Conservation (phyloP, 2,797 vertebrate genomes). For the Artibeus jamaicensis region DNA sequence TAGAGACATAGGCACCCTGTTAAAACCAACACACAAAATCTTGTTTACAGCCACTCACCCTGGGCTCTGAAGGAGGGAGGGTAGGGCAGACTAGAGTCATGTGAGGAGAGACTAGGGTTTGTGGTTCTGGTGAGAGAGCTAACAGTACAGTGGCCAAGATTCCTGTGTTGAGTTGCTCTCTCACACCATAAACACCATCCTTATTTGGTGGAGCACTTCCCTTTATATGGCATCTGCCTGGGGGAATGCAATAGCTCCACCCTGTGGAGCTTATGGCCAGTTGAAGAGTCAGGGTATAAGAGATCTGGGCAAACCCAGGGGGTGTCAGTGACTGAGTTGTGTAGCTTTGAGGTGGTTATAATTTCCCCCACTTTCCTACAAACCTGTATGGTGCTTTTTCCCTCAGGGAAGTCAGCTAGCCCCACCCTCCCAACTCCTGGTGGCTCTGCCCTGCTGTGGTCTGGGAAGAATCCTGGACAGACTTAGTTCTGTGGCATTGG, state of each 20-base stretch:
- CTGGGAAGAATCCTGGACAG: background rate
- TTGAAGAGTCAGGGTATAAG: background rate
- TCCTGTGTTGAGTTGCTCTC: background rate
- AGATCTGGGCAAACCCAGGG: background rate
- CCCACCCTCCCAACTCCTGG: background rate
- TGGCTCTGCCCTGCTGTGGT: background rate
- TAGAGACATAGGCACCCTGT: background rate
- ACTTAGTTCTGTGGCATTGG: background rate
- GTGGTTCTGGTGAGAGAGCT: background rate
- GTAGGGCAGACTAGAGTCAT: background rate
- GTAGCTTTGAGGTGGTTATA: background rate
- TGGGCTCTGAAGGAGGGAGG: background rate
- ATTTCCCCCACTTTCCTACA: background rate
- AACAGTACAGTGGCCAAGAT: background rate
- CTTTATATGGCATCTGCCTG: background rate
- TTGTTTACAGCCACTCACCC: background rate
- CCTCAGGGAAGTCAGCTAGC: background rate
- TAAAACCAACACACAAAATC: background rate
- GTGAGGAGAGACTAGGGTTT: background rate
- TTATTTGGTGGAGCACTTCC: background rate
- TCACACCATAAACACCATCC: background rate
- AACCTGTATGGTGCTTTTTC: background rate
- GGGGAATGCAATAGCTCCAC: background rate
- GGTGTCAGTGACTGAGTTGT: background rate
- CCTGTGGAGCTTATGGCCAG: background rate